Percentiles rank a stretch among this genome's conserved stretches.
These are phyloP conservation scores for Florisuga fusca DNA, from an alignment of 2,797 vertebrate genomes.

Conservation along the genomic window DNA sequence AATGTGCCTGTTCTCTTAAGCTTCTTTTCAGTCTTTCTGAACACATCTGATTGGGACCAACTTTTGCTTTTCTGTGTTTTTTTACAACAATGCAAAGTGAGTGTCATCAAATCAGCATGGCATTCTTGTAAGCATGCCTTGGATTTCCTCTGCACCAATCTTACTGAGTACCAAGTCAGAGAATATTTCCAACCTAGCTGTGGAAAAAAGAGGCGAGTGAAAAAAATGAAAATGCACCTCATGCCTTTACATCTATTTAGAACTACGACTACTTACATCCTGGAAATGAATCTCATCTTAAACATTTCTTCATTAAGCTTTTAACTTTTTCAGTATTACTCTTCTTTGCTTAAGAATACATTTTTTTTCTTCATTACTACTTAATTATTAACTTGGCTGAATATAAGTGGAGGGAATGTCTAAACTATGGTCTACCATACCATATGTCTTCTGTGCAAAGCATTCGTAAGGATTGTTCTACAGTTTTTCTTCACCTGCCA, in stretches of 20 bases:
- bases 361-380: neutral
- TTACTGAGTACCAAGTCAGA: neutral
- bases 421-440: neutral
- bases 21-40: neutral
- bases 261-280: neutral
- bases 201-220: neutral
- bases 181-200: neutral
- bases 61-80: neutral
- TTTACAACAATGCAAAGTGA: neutral
- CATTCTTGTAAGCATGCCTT: neutral
- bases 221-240: neutral
- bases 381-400: neutral
- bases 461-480: neutral
- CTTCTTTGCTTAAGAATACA: neutral
- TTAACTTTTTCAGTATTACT: neutral
- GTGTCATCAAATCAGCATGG: neutral
- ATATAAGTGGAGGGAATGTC: neutral
- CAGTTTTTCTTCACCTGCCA: neutral
- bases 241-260: neutral
- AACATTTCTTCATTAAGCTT: neutral
- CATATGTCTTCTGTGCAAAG: neutral
- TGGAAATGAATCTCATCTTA: neutral
- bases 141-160: neutral
- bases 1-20: neutral
- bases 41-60: neutral